Conservation (phyloP, 2,888 invertebrate genomes). For the Poecilus cupreus region DNA sequence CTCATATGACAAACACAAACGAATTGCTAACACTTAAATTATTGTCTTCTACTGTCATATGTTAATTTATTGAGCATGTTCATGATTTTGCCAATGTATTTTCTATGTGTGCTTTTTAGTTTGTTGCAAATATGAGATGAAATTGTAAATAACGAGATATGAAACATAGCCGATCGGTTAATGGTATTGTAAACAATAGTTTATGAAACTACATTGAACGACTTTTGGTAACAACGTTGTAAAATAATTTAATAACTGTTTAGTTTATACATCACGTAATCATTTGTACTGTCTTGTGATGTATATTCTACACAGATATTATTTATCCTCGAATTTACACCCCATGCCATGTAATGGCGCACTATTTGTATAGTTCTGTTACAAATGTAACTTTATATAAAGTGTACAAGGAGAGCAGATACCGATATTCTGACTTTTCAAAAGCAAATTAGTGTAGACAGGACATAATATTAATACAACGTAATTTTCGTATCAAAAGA, state of each 20-base stretch:
- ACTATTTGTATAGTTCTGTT: conserved; percentile 50
- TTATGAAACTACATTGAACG: conserved; percentile 51
- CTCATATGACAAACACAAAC: conserved; percentile 16
- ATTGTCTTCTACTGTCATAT: conserved; percentile 47
- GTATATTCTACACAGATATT: conserved; percentile 46
- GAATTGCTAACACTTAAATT: conserved; percentile 19
- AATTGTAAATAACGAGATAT: conserved; percentile 40
- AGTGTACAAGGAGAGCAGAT: conserved; percentile 54
- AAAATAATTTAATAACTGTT: conserved; percentile 29
- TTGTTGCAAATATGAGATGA: conserved; percentile 41
- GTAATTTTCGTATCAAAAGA: conserved; percentile 27
- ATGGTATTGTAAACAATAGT: conserved; percentile 43
- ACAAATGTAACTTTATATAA: conserved; percentile 25
- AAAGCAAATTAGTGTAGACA: conserved; percentile 24
- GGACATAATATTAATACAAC: conserved; percentile 10
- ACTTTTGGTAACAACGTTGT: conserved; percentile 42
- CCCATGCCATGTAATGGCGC: conserved; percentile 37
- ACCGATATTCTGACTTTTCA: conserved; percentile 28
- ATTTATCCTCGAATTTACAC: conserved; percentile 36
- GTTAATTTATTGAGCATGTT: conserved; percentile 36
- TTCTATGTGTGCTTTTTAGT: conserved; percentile 43
- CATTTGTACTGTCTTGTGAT: conserved; percentile 18
- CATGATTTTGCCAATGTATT: conserved; percentile 37
- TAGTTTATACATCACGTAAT: conserved; percentile 38
- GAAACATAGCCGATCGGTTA: conserved; percentile 15